phyloP scores from a whole-genome alignment of 2,888 invertebrate species.

The Therioaphis trifolii region DNA sequence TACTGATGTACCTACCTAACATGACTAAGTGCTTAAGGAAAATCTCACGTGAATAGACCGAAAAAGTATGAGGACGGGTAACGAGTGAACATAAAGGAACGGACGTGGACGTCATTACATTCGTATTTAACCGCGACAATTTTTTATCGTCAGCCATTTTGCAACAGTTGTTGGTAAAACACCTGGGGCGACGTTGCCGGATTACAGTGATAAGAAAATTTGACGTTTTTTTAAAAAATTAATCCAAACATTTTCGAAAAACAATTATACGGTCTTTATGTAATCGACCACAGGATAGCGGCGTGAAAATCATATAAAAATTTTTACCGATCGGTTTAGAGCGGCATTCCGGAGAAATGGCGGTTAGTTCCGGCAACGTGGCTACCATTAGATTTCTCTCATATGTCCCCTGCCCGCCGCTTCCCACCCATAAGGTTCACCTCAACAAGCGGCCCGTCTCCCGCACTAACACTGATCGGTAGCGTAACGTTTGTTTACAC shows the following conservation, averaged over 20 bases:
- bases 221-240: constrained; percentile 2
- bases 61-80: too few species aligned
- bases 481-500: constrained; percentile 63
- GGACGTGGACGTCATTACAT: neutral
- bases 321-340: neutral
- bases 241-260: neutral
- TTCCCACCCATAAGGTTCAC: constrained; percentile 53
- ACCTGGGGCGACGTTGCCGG: constrained; percentile 51
- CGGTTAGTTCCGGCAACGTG: constrained; percentile 60
- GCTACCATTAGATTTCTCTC: constrained; percentile 59
- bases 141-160: constrained; percentile 61
- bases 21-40: too few species aligned
- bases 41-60: too few species aligned
- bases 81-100: too few species aligned
- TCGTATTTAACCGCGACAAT: constrained; percentile 59
- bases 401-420: constrained; percentile 58
- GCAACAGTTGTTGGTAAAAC: constrained; percentile 61
- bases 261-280: neutral
- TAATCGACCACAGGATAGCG: neutral
- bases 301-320: neutral
- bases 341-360: constrained; percentile 43
- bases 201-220: constrained; percentile 28
- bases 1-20: too few species aligned
- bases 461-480: constrained; percentile 62
- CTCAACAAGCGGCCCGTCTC: constrained; percentile 63